Percentiles rank a stretch among this genome's conserved stretches.
Conservation (phyloP, 2,113 vertebrate genomes). For the Murina feae region DNA sequence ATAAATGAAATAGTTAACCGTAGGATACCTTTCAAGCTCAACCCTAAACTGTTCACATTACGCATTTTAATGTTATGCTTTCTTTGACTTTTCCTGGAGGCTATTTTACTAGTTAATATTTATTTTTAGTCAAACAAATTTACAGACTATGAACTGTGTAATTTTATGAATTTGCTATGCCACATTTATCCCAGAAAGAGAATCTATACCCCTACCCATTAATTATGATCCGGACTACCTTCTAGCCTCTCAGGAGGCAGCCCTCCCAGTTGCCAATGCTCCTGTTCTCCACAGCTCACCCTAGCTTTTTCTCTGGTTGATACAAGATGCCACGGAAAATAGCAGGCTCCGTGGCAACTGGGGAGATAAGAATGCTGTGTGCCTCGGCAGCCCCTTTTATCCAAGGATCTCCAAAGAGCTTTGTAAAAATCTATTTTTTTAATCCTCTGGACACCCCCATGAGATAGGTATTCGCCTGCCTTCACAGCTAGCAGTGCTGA, state of each 20-base stretch:
- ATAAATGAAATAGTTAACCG: conserved; percentile 80
- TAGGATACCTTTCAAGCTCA: conserved; percentile 81
- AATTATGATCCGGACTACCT: conserved; percentile 70
- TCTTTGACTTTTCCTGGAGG: conserved; percentile 78
- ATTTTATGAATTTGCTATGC: conserved; percentile 74
- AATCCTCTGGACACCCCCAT: conserved; percentile 58
- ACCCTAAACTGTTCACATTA: conserved; percentile 77
- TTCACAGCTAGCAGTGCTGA: conserved; percentile 39
- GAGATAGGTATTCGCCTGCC: conserved; percentile 54
- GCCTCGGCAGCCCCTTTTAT: conserved; percentile 57
- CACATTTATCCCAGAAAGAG: conserved; percentile 71
- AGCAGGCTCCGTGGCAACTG: conserved; percentile 37
- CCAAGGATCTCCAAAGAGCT: conserved; percentile 72
- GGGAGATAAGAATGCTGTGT: conserved; percentile 64
- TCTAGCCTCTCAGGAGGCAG: conserved; percentile 59
- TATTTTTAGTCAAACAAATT: conserved; percentile 75
- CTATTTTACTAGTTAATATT: conserved; percentile 76
- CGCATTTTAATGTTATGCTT: conserved; percentile 71
- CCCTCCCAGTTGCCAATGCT: conserved; percentile 57
- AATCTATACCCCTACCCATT: conserved; percentile 62
- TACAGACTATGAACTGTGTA: conserved; percentile 71
- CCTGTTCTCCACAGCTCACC: conserved; percentile 66
- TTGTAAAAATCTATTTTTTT: conserved; percentile 71
- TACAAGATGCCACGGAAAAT: conserved; percentile 71
- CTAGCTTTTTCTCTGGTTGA: conserved; percentile 67